These are phyloP conservation scores for Eilema caniola DNA, from an alignment of 2,888 invertebrate species.

Conservation along the genomic window DNA sequence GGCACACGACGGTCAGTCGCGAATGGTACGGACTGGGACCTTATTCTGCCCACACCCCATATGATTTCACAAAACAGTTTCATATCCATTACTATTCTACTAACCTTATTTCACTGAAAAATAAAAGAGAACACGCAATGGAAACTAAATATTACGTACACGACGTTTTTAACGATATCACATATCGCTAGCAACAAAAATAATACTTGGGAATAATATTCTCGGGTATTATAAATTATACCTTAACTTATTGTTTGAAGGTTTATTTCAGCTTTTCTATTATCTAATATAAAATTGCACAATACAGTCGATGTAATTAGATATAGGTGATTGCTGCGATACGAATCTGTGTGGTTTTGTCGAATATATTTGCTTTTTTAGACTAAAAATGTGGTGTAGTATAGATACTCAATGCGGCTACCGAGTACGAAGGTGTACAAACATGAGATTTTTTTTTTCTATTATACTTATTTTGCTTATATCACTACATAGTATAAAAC, in stretches of 20 bases:
- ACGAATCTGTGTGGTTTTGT: conserved; percentile 52
- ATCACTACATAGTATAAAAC: no score
- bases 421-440: neutral
- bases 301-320: conserved; percentile 55
- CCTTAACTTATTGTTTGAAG: conserved; percentile 15
- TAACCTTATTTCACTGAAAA: conserved; percentile 5
- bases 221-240: neutral
- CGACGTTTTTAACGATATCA: conserved; percentile 23
- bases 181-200: conserved; percentile 26
- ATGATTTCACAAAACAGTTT: conserved; percentile 11
- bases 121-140: conserved; percentile 38
- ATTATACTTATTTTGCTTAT: no score
- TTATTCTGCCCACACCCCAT: conserved; percentile 42
- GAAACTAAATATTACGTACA: conserved; percentile 16
- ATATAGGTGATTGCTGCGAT: conserved; percentile 53
- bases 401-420: neutral
- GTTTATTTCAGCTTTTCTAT: conserved; percentile 22
- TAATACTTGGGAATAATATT: conserved; percentile 24
- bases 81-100: conserved; percentile 14
- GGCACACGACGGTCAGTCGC: conserved; percentile 82
- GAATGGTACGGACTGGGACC: conserved; percentile 81
- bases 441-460: no score
- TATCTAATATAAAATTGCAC: conserved; percentile 30
- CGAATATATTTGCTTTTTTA: conserved; percentile 32
- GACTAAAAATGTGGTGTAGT: neutral